Evolutionary conservation across 2,888 invertebrate species (phyloP).

Genomic region (Heliconius ismenius): DNA sequence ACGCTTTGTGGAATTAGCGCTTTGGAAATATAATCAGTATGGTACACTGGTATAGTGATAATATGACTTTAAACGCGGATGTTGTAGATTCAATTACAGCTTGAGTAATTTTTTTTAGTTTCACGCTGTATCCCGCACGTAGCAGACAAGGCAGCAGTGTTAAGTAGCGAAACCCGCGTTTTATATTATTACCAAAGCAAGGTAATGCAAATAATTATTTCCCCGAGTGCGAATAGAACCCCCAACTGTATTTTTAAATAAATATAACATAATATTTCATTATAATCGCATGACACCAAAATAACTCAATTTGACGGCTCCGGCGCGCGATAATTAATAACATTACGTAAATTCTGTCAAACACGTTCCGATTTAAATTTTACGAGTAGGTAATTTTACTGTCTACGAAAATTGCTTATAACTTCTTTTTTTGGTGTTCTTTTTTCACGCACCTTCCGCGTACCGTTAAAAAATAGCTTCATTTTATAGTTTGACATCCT

Average conservation of each 20-base stretch:
- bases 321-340: slow-evolving; percentile 14
- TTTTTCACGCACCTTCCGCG: background rate
- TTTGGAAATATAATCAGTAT: slow-evolving; percentile 6
- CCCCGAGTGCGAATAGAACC: too few species aligned
- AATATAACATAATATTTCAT: slow-evolving; percentile 4
- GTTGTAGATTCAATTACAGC: background rate
- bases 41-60: background rate
- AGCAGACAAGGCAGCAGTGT: background rate
- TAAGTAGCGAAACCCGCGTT: background rate
- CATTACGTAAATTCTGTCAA: slow-evolving; percentile 8
- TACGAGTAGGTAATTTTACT: background rate
- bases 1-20: slow-evolving; percentile 13
- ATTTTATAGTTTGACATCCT: too few species aligned
- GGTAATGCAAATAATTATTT: too few species aligned
- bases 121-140: background rate
- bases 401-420: background rate
- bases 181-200: background rate
- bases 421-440: background rate
- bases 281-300: slow-evolving; percentile 9
- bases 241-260: background rate
- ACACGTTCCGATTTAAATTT: slow-evolving; percentile 1
- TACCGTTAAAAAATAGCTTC: too few species aligned
- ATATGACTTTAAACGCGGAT: background rate
- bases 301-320: slow-evolving; percentile 17
- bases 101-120: background rate